phyloP scores from a whole-genome alignment of 2,113 vertebrate species.

The Neolamprologus cancellatus region DNA sequence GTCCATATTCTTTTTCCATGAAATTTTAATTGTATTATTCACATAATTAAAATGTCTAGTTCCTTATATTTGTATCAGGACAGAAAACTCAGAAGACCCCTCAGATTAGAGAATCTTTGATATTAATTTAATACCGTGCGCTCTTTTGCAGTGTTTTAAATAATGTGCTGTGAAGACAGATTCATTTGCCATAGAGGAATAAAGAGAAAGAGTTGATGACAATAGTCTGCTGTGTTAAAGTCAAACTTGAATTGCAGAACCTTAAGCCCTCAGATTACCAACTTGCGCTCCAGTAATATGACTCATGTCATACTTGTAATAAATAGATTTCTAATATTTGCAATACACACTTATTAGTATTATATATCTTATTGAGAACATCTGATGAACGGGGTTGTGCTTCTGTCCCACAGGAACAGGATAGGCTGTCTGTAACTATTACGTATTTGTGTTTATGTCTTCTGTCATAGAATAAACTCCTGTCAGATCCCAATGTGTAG shows the following conservation, averaged over 20 bases:
- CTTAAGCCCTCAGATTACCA: accelerated
- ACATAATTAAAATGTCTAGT: not conserved
- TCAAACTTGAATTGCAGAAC: not conserved
- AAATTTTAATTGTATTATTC: not conserved
- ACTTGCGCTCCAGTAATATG: not conserved
- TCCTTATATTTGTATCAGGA: not conserved
- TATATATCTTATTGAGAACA: not conserved
- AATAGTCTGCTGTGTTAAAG: not conserved
- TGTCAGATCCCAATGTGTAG: not conserved
- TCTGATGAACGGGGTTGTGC: not conserved
- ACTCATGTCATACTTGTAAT: not conserved
- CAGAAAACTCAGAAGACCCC: not conserved
- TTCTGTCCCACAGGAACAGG: not conserved
- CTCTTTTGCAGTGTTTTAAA: not conserved
- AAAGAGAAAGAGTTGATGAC: not conserved
- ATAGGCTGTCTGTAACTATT: not conserved
- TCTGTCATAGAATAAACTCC: not conserved
- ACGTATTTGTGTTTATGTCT: not conserved
- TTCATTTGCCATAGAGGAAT: not conserved
- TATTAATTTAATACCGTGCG: not conserved
- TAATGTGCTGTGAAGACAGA: not conserved
- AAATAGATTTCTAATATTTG: not conserved
- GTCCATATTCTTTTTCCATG: not conserved
- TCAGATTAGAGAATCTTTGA: not conserved
- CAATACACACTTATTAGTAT: not conserved